Base-by-base conservation (phyloP, 2,113 vertebrate genomes). In the Centrocercus urophasianus region DNA sequence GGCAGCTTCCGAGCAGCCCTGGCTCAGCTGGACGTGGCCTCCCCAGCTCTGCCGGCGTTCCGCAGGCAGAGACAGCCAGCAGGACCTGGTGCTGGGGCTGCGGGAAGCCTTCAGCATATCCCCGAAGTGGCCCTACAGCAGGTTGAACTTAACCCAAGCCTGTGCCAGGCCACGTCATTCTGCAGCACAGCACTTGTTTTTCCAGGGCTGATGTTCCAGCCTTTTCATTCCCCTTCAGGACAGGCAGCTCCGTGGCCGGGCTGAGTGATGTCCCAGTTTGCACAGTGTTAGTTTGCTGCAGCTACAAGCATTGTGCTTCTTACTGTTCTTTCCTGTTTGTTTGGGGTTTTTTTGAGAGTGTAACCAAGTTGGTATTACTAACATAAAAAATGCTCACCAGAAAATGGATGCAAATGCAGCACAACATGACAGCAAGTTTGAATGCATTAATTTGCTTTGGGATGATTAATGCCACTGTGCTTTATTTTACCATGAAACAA, bases 61-160 rank as follows among this genome's bases (percentile, higher is more conserved):
- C 12, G 43, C 10, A 16, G 13, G 24, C 61, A 28, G 24, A 54
- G 47, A 22, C 56, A 50, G 73, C 22, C 43, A 30, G 36, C 0
- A 0, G 11, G 25, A 85, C 64, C 24, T 1, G 0, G 63, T 0
- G 0, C 61, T 36, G n/a, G 27, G 50, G 5, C 77, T 66, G 36
- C 8, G 13, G 18, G 27, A 71, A 54, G 34, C 30, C 67, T 67
- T 63, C 54, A 11, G 63, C 3, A 4, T 28, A 10, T 57, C 74
- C 6, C 2, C 19, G 25, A 59, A 71, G 25, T n/a, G 50, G 76
- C 67, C 69, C n/a, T 4, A 3, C 0, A 1, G 6, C 34, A 48
- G 34, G 54, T 32, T 64, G 15, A 34, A 4, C 15, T 54, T 28
- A 38, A 24, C 19, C n/a, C 0, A 15, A n/a, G 21, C 24, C 60